These are phyloP conservation scores for Cuniculus paca DNA, from an alignment of 2,797 vertebrate genomes.

Conservation along the genomic window DNA sequence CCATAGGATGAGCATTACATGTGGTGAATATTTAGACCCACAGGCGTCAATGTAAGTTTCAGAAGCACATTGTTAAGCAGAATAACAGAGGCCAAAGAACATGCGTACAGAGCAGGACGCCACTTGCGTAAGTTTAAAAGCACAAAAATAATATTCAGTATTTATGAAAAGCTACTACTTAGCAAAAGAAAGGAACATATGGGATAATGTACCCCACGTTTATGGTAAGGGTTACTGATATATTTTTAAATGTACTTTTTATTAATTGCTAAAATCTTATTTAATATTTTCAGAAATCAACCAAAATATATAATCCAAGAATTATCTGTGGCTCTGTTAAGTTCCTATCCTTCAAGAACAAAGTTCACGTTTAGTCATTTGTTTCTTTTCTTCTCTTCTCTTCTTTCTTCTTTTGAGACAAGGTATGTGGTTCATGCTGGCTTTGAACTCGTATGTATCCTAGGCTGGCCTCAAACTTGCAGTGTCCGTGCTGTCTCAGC, in stretches of 20 bases:
- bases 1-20: neutral
- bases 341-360: neutral
- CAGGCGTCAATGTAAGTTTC: neutral
- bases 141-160: constrained; percentile 15
- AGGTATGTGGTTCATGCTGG: neutral
- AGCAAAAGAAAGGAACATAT: constrained; percentile 10
- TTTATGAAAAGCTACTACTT: neutral
- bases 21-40: neutral
- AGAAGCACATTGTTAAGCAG: constrained; percentile 21
- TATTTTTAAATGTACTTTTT: neutral
- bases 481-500: neutral
- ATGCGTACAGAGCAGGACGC: neutral
- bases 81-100: neutral
- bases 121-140: constrained; percentile 26
- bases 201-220: neutral
- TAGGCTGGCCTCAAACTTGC: neutral
- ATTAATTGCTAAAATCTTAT: constrained; percentile 40
- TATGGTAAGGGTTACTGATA: neutral
- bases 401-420: neutral
- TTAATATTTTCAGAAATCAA: constrained; percentile 28
- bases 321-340: neutral
- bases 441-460: neutral
- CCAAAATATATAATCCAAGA: neutral
- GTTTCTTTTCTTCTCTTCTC: neutral
- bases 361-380: neutral